phyloP scores from a whole-genome alignment of 2,797 vertebrate species.

The Chelonia mydas region DNA sequence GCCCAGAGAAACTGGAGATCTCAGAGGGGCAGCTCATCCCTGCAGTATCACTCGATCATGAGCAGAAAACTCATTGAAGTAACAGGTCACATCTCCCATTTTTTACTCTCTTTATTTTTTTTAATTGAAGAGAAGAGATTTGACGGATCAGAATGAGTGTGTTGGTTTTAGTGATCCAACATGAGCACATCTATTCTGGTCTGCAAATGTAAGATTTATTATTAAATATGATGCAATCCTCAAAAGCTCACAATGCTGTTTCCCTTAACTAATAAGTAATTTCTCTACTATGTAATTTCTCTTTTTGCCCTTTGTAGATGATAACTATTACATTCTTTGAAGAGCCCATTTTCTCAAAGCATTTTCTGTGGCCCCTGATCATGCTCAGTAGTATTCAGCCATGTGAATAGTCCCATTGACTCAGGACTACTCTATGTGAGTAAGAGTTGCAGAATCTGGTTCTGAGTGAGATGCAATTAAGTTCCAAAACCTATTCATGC shows the following conservation, averaged over 20 bases:
- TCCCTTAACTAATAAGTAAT: not conserved
- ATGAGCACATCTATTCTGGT: not conserved
- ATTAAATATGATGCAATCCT: not conserved
- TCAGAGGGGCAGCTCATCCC: fast-evolving
- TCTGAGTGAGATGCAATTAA: not conserved
- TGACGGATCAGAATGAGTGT: not conserved
- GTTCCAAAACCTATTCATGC: not conserved
- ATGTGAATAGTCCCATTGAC: not conserved
- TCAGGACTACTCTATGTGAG: not conserved
- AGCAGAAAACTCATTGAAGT: not conserved
- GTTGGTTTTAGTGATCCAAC: not conserved
- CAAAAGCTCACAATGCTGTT: not conserved
- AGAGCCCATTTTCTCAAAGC: not conserved
- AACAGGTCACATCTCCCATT: not conserved
- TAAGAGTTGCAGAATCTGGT: not conserved
- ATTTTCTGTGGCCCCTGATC: not conserved
- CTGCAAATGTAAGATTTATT: not conserved
- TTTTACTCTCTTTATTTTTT: not conserved
- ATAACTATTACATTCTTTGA: not conserved
- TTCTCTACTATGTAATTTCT: no score
- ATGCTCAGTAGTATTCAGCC: not conserved
- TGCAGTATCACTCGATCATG: fast-evolving
- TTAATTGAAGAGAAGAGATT: not conserved
- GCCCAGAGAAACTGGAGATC: not conserved
- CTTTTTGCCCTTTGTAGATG: not conserved